Percentiles rank a stretch among this genome's conserved stretches.
Conservation (phyloP, 2,888 invertebrate genomes). For the Tipula vernalis region DNA sequence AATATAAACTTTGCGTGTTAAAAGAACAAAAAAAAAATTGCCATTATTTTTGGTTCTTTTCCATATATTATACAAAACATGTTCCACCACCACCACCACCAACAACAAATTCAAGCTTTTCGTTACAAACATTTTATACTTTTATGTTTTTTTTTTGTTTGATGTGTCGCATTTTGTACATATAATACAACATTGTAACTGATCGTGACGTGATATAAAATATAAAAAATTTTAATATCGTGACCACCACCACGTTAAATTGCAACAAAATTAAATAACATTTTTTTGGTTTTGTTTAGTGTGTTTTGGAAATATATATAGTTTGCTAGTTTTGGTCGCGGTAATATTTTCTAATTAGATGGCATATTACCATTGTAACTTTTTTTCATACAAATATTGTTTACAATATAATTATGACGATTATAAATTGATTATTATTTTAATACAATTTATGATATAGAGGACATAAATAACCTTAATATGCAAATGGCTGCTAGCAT, state of each 20-base stretch:
- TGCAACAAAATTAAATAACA: neutral
- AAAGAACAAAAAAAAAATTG: neutral
- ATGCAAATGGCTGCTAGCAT: neutral
- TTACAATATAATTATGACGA: neutral
- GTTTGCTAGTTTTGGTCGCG: neutral
- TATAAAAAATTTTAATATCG: neutral
- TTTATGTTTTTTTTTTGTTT: neutral
- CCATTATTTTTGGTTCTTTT: neutral
- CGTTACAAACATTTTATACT: too few species aligned
- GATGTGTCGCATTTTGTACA: neutral
- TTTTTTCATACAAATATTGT: neutral
- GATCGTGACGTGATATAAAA: neutral
- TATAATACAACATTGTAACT: neutral
- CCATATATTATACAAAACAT: neutral
- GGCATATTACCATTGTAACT: neutral
- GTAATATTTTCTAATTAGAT: neutral
- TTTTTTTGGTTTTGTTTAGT: neutral
- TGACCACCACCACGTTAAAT: neutral
- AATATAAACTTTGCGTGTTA: conserved; percentile 4
- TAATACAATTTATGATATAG: too few species aligned
- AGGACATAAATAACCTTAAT: neutral
- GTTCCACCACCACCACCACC: too few species aligned
- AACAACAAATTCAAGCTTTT: too few species aligned
- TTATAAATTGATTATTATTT: too few species aligned
- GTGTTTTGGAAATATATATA: neutral